Conservation (phyloP, 1,140 invertebrate species). For the Eciton burchellii region DNA sequence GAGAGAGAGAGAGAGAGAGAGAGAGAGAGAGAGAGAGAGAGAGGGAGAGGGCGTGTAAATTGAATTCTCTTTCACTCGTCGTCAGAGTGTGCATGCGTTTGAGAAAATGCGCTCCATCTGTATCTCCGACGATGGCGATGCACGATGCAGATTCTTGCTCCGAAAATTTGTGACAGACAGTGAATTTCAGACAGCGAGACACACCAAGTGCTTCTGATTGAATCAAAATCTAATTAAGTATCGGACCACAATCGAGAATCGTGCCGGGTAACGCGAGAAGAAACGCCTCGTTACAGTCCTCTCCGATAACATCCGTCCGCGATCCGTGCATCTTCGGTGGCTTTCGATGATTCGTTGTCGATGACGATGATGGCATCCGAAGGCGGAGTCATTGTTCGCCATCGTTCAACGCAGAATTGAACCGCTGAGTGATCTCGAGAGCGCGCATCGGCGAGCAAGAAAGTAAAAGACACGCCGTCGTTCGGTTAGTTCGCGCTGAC, state of each 20-base stretch:
- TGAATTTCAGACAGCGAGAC: no score
- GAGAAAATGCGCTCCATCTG: neutral
- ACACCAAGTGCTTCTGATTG: neutral
- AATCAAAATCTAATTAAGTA: neutral
- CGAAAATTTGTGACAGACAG: no score
- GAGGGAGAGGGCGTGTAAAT: neutral
- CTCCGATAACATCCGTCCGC: no score
- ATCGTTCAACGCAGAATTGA: neutral
- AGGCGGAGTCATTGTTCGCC: neutral
- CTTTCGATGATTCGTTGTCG: no score
- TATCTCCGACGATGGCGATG: no score
- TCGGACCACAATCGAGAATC: no score
- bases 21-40: neutral
- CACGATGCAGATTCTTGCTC: no score
- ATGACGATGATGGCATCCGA: no score
- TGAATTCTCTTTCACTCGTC: neutral
- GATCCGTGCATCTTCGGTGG: no score
- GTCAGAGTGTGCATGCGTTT: neutral
- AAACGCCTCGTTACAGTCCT: no score
- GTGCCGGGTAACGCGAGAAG: no score
- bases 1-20: neutral
- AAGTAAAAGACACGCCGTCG: slow-evolving; percentile 19
- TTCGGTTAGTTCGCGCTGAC: slow-evolving; percentile 6
- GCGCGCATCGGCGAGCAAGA: no score
- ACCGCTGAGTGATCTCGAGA: neutral